Evolutionary conservation across 2,888 invertebrate species (phyloP).

Genomic region (Perdita meconis): DNA sequence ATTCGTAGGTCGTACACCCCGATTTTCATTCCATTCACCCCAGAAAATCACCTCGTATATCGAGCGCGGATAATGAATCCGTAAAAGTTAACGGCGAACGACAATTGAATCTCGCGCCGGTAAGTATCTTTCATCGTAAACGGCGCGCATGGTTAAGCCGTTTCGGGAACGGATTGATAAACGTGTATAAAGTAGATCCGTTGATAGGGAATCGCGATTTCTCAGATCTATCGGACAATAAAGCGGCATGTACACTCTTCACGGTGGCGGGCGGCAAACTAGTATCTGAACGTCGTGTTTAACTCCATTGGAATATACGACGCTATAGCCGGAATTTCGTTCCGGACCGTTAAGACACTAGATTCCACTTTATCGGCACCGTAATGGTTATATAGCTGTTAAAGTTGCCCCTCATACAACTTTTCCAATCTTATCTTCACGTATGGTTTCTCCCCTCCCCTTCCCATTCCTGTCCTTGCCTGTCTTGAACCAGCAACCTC

Average conservation of each 20-base stretch:
- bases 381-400: slow-evolving; percentile 83
- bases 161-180: slow-evolving; percentile 48
- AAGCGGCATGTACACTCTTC: slow-evolving; percentile 64
- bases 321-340: slow-evolving; percentile 82
- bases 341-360: slow-evolving; percentile 82
- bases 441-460: slow-evolving; percentile 81
- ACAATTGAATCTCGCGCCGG: too few relatives aligned
- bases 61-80: too few relatives aligned
- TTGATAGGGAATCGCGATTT: slow-evolving; percentile 43
- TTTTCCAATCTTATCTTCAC: slow-evolving; percentile 86
- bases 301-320: slow-evolving; percentile 81
- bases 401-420: slow-evolving; percentile 85
- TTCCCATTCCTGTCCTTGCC: slow-evolving; percentile 21
- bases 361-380: slow-evolving; percentile 82
- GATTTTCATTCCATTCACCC: too few relatives aligned
- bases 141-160: neutral
- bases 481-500: slow-evolving; percentile 20
- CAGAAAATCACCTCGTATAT: too few relatives aligned
- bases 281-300: slow-evolving; percentile 76
- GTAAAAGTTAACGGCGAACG: too few relatives aligned
- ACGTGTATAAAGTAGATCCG: slow-evolving; percentile 41
- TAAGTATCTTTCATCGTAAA: neutral
- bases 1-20: too few relatives aligned
- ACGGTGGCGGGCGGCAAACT: slow-evolving; percentile 57
- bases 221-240: slow-evolving; percentile 67